Percentiles rank a stretch among this genome's conserved stretches.
Conservation (phyloP, 1,140 invertebrate species). For the Ceratina japonica region DNA sequence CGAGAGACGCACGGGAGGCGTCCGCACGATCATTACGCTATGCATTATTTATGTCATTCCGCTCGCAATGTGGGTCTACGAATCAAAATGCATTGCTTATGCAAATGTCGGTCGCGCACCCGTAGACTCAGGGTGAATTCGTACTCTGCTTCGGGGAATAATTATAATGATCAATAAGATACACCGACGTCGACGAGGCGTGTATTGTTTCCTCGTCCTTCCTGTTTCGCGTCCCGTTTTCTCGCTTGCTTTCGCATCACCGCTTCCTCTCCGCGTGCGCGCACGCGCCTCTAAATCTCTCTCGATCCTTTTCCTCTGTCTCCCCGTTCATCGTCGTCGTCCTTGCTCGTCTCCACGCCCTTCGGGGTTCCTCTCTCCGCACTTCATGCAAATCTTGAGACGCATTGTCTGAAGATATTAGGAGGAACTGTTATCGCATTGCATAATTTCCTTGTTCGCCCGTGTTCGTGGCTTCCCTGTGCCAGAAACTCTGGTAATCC, state of each 20-base stretch:
- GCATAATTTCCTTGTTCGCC: conserved; percentile 62
- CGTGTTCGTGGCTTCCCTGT: conserved; percentile 41
- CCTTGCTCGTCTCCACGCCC: not conserved
- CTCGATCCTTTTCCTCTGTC: not conserved
- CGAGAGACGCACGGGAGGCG: conserved; percentile 28
- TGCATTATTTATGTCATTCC: conserved; percentile 78
- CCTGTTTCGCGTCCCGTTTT: not conserved
- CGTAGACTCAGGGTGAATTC: conserved; percentile 59
- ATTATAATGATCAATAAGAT: conserved; percentile 76
- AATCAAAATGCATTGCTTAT: conserved; percentile 80
- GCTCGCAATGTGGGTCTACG: conserved; percentile 69
- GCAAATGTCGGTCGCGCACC: conserved; percentile 74
- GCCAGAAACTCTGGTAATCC: conserved; percentile 33
- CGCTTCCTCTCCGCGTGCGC: not conserved
- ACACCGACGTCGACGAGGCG: conserved; percentile 58
- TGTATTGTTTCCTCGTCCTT: conserved; percentile 38
- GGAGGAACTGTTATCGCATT: conserved; percentile 64
- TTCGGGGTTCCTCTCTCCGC: conserved; percentile 8
- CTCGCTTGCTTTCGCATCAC: not conserved
- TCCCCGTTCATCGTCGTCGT: not conserved
- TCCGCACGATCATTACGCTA: conserved; percentile 73
- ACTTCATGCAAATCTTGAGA: conserved; percentile 62
- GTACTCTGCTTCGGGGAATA: conserved; percentile 69
- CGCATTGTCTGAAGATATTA: conserved; percentile 65
- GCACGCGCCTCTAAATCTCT: conserved; percentile 1